Evolutionary conservation across 2,113 vertebrate genomes (phyloP), one percentile per base, ranked within the genome.

Genomic region (Dendrocopos noguchii): DNA sequence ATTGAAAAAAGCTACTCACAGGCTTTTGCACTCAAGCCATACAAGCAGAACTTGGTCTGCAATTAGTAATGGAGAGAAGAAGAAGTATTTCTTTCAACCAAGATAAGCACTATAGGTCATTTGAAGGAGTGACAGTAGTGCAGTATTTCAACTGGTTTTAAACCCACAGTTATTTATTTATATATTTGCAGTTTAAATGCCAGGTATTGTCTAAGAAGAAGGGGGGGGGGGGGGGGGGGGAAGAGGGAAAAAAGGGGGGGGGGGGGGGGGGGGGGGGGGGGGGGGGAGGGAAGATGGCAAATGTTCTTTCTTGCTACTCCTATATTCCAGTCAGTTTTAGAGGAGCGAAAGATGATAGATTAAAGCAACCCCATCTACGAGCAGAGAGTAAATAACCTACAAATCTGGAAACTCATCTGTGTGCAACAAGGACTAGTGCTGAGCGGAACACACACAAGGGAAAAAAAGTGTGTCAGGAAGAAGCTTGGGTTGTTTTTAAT

Each of bases 1-100:
- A 31, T 1, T 47, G 60, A 94, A 84, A 91, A 83, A 75, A 76
- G 15, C 61, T 53, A 39, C 67, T 59, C 56, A 53, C 17, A 31
- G 27, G 90, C 74, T 92, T 94, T 75, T 76, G 44, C 57, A 84
- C 70, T 81, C 31, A 76, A 67, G 90, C 80, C 29, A 72, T 33
- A 64, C 14, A 56, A 74, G 47, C 29, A 87, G 15, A 90, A 78
- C 42, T 71, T 65, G 18, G 65, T 50, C 75, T 82, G 52, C 66
- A 94, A 82, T 94, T 79, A 87, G 61, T 13, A 64, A 27, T 17
- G 16, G 18, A 79, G 34, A 77, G 55, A 78, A 87, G 13, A 86
- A 70, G 53, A 95, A 90, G 25, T 88, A 80, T 67, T 77, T 71
- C 16, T 73, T 84, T 84, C 82, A 73, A 52, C 67, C 91, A 89